phyloP scores from a whole-genome alignment of 2,888 invertebrate genomes.

The Nymphalis urticae region DNA sequence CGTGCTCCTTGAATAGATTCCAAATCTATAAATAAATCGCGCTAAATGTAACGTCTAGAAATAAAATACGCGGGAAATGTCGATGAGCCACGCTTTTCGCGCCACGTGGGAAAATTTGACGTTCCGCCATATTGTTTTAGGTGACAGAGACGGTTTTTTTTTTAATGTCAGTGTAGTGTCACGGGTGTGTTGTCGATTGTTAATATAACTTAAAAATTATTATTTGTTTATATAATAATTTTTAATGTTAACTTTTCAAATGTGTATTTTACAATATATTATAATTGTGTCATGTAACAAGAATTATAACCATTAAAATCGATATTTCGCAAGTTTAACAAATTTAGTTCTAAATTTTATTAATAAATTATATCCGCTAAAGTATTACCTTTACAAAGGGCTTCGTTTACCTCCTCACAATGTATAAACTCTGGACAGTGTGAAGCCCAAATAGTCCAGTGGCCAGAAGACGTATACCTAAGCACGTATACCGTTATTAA shows the following conservation, averaged over 20 bases:
- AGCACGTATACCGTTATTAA: too few relatives aligned
- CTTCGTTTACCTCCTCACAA: too few relatives aligned
- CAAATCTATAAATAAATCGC: slow-evolving; percentile 36
- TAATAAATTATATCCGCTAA: too few relatives aligned
- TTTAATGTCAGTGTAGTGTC: not conserved
- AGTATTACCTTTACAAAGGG: too few relatives aligned
- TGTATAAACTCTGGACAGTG: too few relatives aligned
- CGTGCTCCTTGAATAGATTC: slow-evolving; percentile 28
- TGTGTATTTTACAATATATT: too few relatives aligned
- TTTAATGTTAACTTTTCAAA: not conserved
- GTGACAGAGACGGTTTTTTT: slow-evolving; percentile 19
- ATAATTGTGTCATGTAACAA: too few relatives aligned
- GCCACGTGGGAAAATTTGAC: slow-evolving; percentile 50
- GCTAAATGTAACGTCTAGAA: slow-evolving; percentile 67
- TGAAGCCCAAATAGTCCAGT: too few relatives aligned
- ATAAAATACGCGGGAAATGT: slow-evolving; percentile 62
- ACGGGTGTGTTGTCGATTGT: not conserved
- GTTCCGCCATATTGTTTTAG: slow-evolving; percentile 46
- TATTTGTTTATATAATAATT: not conserved
- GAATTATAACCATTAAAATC: too few relatives aligned
- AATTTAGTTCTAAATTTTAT: not conserved
- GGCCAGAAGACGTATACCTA: too few relatives aligned
- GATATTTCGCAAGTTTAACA: too few relatives aligned
- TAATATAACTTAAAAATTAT: not conserved
- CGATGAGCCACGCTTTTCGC: slow-evolving; percentile 47